Evolutionary conservation across 2,797 vertebrate genomes (phyloP), one percentile per base, ranked within the genome.

Genomic region (Manis crassicaudata): DNA sequence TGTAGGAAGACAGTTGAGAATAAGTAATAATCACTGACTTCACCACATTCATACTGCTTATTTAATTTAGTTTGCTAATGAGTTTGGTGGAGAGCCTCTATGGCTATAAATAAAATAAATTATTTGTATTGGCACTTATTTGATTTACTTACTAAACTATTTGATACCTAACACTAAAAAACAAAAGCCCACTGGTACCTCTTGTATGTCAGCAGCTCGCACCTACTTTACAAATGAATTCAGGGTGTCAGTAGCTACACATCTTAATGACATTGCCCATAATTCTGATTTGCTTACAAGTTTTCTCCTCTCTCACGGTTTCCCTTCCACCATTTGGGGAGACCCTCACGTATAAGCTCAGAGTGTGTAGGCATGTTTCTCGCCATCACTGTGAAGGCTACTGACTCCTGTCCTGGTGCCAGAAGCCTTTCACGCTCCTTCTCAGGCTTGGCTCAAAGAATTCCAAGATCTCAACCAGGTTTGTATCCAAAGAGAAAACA

Each of bases 81-180:
- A 83, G 17, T 84, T 68, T 63, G 11, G 23, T 60, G 37, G 32
- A 73, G 56, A 50, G 2, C 37, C 27, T 37, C 32, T 77, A 46
- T 68, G 29, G 29, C 40, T 75, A 46, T 35, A 92, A 58, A 92
- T n/a, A 84, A 95, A 46, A 79, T 52, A 68, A 75, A 79, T 67
- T 77, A 4, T 8, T 84, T 83, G 56, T 27, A 56, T 17, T 68
- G 2, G 3, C 54, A 21, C 6, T 84, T 88, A 35, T n/a, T 88
- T 95, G 50, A 70, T 37, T 93, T 68, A 32, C 21, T 56, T 93
- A 85, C 60, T 83, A 56, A 93, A 62, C 29, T 1, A 58, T 84
- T 88, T 54, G 85, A 79, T 12, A 72, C 14, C 8, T 83, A 92
- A 65, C 29, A 56, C 14, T 89, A 16, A 35, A 68, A n/a, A 73